Evolutionary conservation across 2,888 invertebrate species (phyloP).

Genomic region (Melieria omissa): DNA sequence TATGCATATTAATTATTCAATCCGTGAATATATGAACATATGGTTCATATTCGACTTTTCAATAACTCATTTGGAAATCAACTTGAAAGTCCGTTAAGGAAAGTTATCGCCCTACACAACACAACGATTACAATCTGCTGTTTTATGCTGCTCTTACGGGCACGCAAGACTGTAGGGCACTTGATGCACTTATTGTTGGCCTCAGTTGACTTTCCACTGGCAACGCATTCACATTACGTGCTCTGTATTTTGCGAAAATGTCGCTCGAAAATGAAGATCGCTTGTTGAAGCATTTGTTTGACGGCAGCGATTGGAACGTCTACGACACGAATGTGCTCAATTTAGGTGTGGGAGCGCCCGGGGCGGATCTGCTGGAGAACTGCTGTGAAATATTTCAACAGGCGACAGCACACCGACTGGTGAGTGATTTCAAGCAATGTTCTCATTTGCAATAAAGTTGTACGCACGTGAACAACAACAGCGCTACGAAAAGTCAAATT

Average conservation of each 20-base stretch:
- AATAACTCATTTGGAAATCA: no score
- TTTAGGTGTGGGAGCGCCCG: constrained; percentile 70
- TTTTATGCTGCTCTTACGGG: no score
- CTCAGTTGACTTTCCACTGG: no score
- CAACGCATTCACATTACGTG: background rate
- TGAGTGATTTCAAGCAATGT: constrained; percentile 41
- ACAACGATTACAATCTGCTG: no score
- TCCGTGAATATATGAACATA: no score
- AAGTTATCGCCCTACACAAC: no score
- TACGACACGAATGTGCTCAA: constrained; percentile 67
- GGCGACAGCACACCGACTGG: constrained; percentile 69
- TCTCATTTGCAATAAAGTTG: background rate
- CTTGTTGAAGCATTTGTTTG: constrained; percentile 67
- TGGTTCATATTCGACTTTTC: no score
- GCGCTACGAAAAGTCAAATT: constrained; percentile 54
- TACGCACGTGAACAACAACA: constrained; percentile 33
- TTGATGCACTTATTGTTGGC: no score
- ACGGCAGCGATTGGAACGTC: constrained; percentile 67
- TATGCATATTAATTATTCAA: no score
- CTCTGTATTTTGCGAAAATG: constrained; percentile 30
- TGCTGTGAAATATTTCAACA: constrained; percentile 67
- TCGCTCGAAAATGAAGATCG: constrained; percentile 45
- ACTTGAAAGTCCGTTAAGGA: no score
- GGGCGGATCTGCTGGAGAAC: constrained; percentile 68
- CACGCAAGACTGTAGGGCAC: no score